These are phyloP conservation scores for Drosophila parthenogenetica DNA, from an alignment of 2,888 invertebrate genomes.

Conservation along the genomic window DNA sequence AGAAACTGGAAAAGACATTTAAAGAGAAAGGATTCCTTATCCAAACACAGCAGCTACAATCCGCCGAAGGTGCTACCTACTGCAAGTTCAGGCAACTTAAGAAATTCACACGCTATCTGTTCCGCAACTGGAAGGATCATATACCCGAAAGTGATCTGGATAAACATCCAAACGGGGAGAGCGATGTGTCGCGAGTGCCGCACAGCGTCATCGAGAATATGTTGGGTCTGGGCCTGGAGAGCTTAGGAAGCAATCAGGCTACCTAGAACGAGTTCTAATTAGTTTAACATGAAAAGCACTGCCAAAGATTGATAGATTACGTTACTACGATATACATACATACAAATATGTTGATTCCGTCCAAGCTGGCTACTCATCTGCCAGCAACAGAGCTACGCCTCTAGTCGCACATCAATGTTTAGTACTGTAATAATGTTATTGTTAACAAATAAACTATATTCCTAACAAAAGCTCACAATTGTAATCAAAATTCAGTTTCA, in stretches of 20 bases:
- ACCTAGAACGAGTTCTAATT: constrained; percentile 3
- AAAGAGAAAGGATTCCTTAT: constrained; percentile 97
- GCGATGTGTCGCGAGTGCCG: constrained; percentile 20
- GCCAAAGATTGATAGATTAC: constrained; percentile 68
- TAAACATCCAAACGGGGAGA: constrained; percentile 45
- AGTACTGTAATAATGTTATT: constrained; percentile 53
- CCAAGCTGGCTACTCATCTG: constrained; percentile 59
- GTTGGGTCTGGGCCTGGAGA: constrained; percentile 42
- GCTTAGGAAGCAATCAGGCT: constrained; percentile 17
- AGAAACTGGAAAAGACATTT: constrained; percentile 95
- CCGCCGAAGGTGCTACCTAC: constrained; percentile 96
- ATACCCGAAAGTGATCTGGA: constrained; percentile 87
- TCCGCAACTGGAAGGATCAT: constrained; percentile 97
- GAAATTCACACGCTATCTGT: constrained; percentile 95
- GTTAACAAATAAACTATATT: constrained; percentile 59
- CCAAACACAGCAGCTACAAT: constrained; percentile 96
- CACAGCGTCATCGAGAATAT: constrained; percentile 54
- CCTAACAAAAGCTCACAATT: constrained; percentile 29
- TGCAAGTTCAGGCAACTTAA: constrained; percentile 96
- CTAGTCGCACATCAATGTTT: constrained; percentile 65
- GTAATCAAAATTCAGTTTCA: background rate
- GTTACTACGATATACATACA: background rate
- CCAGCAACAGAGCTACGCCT: constrained; percentile 31
- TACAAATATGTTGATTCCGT: constrained; percentile 62
- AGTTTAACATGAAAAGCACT: constrained; percentile 51